Evolutionary conservation across 2,113 vertebrate species (phyloP).

Genomic region (Tenebrosternarchus preto): DNA sequence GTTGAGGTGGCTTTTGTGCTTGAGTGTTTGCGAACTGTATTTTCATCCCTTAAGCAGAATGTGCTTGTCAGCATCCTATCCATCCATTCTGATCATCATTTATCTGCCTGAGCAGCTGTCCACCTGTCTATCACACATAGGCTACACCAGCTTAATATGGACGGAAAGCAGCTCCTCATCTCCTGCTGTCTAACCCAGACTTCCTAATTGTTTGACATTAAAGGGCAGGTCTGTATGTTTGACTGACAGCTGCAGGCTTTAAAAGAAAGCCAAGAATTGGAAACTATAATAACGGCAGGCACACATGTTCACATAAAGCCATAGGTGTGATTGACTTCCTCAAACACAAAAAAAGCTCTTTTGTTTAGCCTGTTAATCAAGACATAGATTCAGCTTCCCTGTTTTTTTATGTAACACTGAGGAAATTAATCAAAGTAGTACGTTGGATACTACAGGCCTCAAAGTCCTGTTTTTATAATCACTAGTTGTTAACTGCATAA

Average conservation of each 20-base stretch:
- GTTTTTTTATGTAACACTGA: not conserved
- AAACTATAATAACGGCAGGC: too few relatives aligned
- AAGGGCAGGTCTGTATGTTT: constrained; percentile 31
- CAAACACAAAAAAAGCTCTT: not conserved
- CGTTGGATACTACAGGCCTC: too few relatives aligned
- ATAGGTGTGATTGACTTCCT: not conserved
- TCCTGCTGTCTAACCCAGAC: constrained; percentile 55
- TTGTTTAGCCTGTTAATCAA: not conserved
- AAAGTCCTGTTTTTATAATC: too few relatives aligned
- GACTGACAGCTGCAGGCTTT: not conserved
- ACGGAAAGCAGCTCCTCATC: constrained; percentile 56
- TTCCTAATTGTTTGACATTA: constrained; percentile 51
- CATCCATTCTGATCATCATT: constrained; percentile 63
- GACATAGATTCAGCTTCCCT: not conserved
- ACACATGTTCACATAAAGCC: not conserved
- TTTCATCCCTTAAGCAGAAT: constrained; percentile 27
- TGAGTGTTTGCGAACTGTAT: constrained; percentile 17
- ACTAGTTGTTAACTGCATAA: too few relatives aligned
- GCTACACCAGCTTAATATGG: constrained; percentile 52
- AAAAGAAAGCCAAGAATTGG: not conserved
- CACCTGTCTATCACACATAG: constrained; percentile 62
- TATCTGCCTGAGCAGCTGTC: constrained; percentile 70
- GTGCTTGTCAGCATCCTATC: constrained; percentile 68
- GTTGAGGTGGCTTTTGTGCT: constrained; percentile 1
- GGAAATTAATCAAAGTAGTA: too few relatives aligned